Evolutionary conservation across 2,113 vertebrate species (phyloP).

Genomic region (Stercorarius parasiticus): DNA sequence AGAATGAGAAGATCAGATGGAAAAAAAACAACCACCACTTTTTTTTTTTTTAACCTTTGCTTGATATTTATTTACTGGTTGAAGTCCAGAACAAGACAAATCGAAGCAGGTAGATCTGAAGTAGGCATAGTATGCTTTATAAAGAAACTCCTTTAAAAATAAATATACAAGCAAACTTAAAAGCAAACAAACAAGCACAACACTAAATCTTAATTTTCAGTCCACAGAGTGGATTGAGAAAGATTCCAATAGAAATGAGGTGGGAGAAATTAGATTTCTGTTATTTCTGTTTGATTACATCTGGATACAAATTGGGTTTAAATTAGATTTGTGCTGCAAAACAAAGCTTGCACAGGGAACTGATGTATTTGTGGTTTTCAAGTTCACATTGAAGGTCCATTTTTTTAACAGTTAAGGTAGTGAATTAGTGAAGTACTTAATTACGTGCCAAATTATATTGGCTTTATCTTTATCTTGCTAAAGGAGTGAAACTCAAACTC

Average conservation of each 20-base stretch:
- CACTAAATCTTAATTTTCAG: not conserved
- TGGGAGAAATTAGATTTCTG: slow-evolving; percentile 30
- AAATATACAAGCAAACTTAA: not conserved
- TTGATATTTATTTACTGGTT: not conserved
- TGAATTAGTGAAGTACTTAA: slow-evolving; percentile 9
- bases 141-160: not conserved
- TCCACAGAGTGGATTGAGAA: not conserved
- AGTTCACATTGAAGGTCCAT: not conserved
- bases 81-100: not conserved
- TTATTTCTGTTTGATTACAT: slow-evolving; percentile 52
- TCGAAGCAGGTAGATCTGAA: not conserved
- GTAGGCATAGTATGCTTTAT: not conserved
- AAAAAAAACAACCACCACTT: no score
- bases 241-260: not conserved
- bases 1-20: not conserved
- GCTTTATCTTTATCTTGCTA: slow-evolving; percentile 1
- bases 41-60: not conserved
- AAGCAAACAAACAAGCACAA: not conserved
- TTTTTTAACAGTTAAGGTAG: not conserved
- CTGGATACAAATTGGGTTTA: slow-evolving; percentile 1
- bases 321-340: slow-evolving; percentile 39
- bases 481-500: not conserved
- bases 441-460: not conserved
- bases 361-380: slow-evolving; percentile 26
- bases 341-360: not conserved